phyloP scores from a whole-genome alignment of 2,113 vertebrate genomes.

The Steatornis caripensis region DNA sequence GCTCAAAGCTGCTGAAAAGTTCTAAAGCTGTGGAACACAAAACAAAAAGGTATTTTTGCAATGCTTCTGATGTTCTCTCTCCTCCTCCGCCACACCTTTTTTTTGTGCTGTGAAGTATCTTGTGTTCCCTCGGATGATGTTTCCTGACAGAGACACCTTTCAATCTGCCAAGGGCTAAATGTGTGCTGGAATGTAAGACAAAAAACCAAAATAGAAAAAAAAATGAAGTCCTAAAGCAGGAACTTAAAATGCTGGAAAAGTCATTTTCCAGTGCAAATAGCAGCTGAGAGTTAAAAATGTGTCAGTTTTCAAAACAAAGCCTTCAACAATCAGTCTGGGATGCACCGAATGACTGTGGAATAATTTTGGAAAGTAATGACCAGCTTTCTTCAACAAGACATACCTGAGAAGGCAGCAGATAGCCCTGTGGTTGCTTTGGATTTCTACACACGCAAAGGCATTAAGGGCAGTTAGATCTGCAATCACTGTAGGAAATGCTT shows the following conservation, averaged over 20 bases:
- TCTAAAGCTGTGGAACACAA: constrained; percentile 15
- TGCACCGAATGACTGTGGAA: neutral
- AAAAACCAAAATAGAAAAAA: neutral
- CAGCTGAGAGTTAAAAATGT: neutral
- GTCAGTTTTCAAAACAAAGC: neutral
- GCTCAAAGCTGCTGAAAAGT: constrained; percentile 63
- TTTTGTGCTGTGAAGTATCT: constrained; percentile 60
- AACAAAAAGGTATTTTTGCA: constrained; percentile 56
- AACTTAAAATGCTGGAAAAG: neutral
- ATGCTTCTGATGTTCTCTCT: constrained; percentile 66
- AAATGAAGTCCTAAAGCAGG: neutral
- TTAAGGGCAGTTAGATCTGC: neutral
- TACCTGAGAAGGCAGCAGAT: neutral
- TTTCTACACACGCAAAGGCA: neutral
- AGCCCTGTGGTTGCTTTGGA: neutral
- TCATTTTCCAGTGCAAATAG: neutral
- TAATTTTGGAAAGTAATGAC: neutral
- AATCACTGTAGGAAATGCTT: neutral
- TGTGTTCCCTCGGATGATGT: constrained; percentile 60
- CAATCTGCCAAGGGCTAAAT: constrained; percentile 47
- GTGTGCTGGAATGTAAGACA: neutral
- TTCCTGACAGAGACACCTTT: constrained; percentile 68
- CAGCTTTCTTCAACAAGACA: neutral
- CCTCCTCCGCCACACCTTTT: constrained; percentile 70
- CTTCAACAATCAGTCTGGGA: neutral